phyloP scores from a whole-genome alignment of 2,888 invertebrate species.

The Ochropacha duplaris region DNA sequence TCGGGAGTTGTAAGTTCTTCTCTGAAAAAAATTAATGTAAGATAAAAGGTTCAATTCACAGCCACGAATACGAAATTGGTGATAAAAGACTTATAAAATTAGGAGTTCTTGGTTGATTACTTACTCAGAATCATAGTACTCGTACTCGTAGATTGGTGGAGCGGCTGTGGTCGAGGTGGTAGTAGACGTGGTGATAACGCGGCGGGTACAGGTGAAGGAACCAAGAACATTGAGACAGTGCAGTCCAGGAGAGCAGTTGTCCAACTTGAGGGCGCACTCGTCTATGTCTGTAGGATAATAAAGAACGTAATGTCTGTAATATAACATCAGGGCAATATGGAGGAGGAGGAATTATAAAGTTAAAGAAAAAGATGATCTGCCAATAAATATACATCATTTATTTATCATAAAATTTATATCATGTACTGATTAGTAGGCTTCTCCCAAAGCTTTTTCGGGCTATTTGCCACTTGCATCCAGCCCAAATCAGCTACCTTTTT shows the following conservation, averaged over 20 bases:
- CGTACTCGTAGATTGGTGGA: slow-evolving; percentile 51
- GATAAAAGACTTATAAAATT: not conserved
- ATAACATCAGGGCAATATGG: too few species aligned
- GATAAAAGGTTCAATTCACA: too few species aligned
- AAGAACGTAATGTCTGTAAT: not conserved
- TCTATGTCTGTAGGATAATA: slow-evolving; percentile 82
- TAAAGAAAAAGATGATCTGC: too few species aligned
- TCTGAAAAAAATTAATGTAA: slow-evolving; percentile 1
- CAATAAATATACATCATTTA: too few species aligned
- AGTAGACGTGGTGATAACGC: slow-evolving; percentile 34
- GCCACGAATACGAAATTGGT: not conserved
- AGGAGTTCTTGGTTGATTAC: slow-evolving; percentile 20
- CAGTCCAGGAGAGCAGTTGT: slow-evolving; percentile 62
- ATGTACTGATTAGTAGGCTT: too few species aligned
- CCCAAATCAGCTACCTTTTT: too few species aligned
- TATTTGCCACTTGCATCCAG: too few species aligned
- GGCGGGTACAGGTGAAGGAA: slow-evolving; percentile 89
- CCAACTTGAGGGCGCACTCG: slow-evolving; percentile 83
- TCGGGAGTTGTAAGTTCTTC: slow-evolving; percentile 17
- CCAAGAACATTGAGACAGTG: slow-evolving; percentile 97
- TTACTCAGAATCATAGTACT: slow-evolving; percentile 68
- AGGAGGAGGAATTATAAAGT: too few species aligned
- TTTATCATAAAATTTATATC: too few species aligned
- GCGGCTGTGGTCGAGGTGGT: slow-evolving; percentile 27
- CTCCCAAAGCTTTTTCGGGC: too few species aligned